Evolutionary conservation across 2,113 vertebrate species (phyloP).

Genomic region (Archocentrus centrarchus): DNA sequence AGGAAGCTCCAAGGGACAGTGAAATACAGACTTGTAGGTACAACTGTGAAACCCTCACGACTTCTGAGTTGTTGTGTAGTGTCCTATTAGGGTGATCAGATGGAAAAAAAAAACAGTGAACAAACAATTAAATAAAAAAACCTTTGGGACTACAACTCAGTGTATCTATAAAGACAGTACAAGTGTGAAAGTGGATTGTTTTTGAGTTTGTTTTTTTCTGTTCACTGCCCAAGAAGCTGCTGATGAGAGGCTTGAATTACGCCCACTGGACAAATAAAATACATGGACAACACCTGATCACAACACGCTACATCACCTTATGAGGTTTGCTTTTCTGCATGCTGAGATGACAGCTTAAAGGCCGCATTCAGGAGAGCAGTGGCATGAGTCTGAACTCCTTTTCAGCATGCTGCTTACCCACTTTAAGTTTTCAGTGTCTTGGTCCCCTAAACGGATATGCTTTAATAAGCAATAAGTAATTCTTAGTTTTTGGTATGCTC

Average conservation of each 20-base stretch:
- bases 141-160: not conserved
- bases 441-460: not conserved
- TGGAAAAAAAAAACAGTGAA: not conserved
- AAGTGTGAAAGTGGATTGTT: not conserved
- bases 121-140: not conserved
- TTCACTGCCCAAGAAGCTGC: not conserved
- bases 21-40: not conserved
- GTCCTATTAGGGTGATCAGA: not conserved
- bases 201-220: not conserved
- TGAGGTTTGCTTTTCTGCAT: not conserved
- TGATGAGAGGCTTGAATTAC: not conserved
- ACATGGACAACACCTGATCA: not conserved
- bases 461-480: not conserved
- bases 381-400: not conserved
- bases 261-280: slow-evolving; percentile 19
- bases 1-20: not conserved
- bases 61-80: not conserved
- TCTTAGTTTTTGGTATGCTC: not conserved
- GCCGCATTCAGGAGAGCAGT: not conserved
- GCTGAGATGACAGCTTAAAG: not conserved
- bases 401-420: not conserved
- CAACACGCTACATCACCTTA: not conserved
- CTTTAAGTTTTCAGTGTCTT: not conserved
- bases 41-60: not conserved
- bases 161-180: not conserved